These are phyloP conservation scores for Parus major DNA, from an alignment of 2,113 vertebrate genomes.

Conservation along the genomic window DNA sequence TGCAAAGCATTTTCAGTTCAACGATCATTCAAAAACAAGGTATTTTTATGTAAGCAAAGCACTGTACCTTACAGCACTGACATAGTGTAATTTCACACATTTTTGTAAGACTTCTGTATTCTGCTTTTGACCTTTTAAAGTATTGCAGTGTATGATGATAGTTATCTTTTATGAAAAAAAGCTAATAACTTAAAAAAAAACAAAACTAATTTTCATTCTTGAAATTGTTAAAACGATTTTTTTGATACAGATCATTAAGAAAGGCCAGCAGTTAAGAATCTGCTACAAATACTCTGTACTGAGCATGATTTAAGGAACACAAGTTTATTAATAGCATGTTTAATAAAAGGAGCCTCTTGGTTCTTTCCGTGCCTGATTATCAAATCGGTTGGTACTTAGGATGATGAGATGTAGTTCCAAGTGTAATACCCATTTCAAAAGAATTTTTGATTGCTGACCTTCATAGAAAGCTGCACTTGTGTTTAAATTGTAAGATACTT, in stretches of 20 bases:
- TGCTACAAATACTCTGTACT: background rate
- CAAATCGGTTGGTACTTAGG: background rate
- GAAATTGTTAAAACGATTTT: background rate
- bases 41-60: background rate
- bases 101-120: background rate
- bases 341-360: background rate
- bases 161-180: background rate
- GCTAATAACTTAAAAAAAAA: background rate
- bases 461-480: background rate
- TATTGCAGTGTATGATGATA: background rate
- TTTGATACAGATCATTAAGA: background rate
- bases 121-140: background rate
- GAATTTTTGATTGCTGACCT: background rate
- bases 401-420: background rate
- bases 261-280: background rate
- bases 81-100: background rate
- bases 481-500: background rate
- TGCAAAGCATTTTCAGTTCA: background rate
- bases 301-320: background rate
- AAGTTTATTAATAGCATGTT: background rate
- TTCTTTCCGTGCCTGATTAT: background rate
- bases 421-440: background rate
- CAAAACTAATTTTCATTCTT: background rate
- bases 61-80: background rate
- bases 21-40: background rate